Evolutionary conservation across 2,797 vertebrate genomes (phyloP), one percentile per base, ranked within the genome.

Genomic region (Spondyliosoma cantharus): DNA sequence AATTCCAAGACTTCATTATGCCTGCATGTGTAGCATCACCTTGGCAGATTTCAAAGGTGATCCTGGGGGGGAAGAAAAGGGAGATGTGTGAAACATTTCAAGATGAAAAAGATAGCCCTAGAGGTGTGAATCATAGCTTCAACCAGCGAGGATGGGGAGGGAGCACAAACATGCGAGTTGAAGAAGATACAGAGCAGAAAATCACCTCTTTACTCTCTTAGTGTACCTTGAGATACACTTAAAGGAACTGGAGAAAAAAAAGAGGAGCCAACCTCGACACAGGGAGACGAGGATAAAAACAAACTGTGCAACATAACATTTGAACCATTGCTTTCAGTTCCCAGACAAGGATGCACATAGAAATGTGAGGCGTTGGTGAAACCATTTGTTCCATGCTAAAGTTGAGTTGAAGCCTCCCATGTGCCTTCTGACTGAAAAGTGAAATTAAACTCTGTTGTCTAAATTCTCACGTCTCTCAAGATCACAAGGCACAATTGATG

Each of bases 111-210:
- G 52, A 76, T 54, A 65, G 69, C 77, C 70, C 70, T 53, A 7
- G 61, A 84, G 73, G 74, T 70, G 32, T 77, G 83, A 86, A 58
- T 83, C 45, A 53, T 20, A 43, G 59, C 67, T 87, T 68, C 86
- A 59, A 87, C 76, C 16, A 49, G 20, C 27, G 57, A 61, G 43
- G 58, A 69, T 57, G 24, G 27, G 15, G 14, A 46, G 32, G 14
- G 66, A 61, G 69, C 22, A 43, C 63, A 52, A 64, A 74, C 62
- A 79, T 15, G 48, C 8, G 7, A 56, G 54, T 63, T 58, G 58
- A 37, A 75, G 76, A 84, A 71, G 22, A 63, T 19, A 48, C 19
- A 53, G 20, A 66, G 54, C 9, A 59, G 54, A 72, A 57, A 46
- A 78, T 43, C 20, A 49, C 42, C 3, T 50, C 42, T 71, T 53